Evolutionary conservation across 2,113 vertebrate species (phyloP), one percentile per base, ranked within the genome.

Genomic region (Reinhardtius hippoglossoides): DNA sequence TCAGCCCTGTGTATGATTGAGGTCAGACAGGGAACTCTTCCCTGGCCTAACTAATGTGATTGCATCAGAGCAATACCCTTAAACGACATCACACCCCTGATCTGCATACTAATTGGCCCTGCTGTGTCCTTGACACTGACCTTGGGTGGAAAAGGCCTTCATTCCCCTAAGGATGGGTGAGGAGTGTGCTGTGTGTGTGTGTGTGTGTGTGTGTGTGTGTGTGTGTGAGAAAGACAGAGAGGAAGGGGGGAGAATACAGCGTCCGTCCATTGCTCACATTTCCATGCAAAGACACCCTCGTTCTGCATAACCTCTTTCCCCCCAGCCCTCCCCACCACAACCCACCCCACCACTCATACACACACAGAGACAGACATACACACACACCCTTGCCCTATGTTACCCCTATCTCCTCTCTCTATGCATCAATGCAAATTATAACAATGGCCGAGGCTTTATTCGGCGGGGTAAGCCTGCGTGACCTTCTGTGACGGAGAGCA

Each of bases 1-100:
- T 78, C 88, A 92, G 92, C 89, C 94, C 68, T 92, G 88, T 87
- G 86, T 84, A 91, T 96, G 96, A 97, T 96, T 96, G 96, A 96
- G 96, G 96, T 97, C 96, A 94, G 91, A 86, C 92, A 66, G 91
- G 94, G 95, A 93, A 94, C 95, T 96, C 95, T 93, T 95, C 93
- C 94, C 95, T 94, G 95, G 95, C 93, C 96, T 93, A 94, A 95
- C 95, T 96, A 96, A 97, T 95, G 95, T 96, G 96, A 97, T 96
- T 97, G 96, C 95, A 97, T 96, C 94, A 95, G 94, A 96, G 96
- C 95, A 96, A 97, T 96, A 96, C 95, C 95, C 96, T 96, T 97
- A 96, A 96, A 97, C 95, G 95, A 95, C 89, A 91, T 83, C 87
- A 92, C 92, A 69, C 75, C 94, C 94, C 94, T 95, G 96, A 97